Conservation (phyloP, 2,888 invertebrate species). For the Aleiodes leptofemur region DNA sequence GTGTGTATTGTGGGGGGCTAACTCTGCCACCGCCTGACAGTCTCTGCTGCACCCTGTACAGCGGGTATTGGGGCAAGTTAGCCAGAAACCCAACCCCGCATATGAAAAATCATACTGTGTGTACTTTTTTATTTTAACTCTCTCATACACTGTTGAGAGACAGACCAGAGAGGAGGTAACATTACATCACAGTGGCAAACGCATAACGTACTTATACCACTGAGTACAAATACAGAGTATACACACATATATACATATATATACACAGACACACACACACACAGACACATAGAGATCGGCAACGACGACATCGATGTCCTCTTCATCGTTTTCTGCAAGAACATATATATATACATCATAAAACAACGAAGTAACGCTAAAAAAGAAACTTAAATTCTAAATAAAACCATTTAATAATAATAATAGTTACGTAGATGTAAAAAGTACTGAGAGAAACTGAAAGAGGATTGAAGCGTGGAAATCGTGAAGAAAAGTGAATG, state of each 20-base stretch:
- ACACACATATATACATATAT: neutral
- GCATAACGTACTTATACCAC: slow-evolving; percentile 1
- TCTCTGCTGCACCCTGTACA: slow-evolving; percentile 58
- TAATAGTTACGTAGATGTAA: neutral
- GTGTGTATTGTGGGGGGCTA: slow-evolving; percentile 38
- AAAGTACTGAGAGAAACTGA: neutral
- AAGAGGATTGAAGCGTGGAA: neutral
- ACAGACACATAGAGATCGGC: slow-evolving; percentile 4
- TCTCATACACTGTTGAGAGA: slow-evolving; percentile 26
- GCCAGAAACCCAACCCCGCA: slow-evolving; percentile 4
- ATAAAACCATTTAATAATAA: too few species aligned
- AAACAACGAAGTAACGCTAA: slow-evolving; percentile 13
- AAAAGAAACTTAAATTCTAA: neutral
- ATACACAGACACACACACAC: neutral
- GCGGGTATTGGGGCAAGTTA: slow-evolving; percentile 29
- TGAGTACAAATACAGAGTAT: neutral
- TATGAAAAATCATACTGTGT: slow-evolving; percentile 9
- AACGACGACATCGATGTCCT: slow-evolving; percentile 38
- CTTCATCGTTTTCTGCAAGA: slow-evolving; percentile 24
- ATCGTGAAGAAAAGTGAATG: neutral
- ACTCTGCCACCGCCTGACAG: slow-evolving; percentile 57
- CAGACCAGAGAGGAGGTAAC: slow-evolving; percentile 24
- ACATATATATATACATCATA: neutral
- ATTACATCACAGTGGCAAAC: slow-evolving; percentile 20
- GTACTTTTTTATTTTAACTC: too few species aligned